Conservation (phyloP, 2,888 invertebrate genomes). For the Lasioglossum oenotherae region DNA sequence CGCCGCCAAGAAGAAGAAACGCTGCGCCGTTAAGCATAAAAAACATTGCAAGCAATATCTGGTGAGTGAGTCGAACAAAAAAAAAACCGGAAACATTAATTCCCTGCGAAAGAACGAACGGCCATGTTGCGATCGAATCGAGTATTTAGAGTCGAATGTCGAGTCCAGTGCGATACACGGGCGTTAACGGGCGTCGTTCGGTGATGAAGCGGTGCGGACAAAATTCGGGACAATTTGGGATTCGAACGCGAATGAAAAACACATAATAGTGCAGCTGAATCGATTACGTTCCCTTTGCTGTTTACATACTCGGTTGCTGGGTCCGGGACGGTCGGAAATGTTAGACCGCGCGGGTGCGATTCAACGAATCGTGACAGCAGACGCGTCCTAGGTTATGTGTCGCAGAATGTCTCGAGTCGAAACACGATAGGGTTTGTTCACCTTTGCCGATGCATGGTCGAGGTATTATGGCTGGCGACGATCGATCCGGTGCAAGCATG, state of each 20-base stretch:
- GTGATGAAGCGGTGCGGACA: background rate
- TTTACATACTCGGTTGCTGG: background rate
- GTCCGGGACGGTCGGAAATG: background rate
- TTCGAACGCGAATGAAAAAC: constrained; percentile 17
- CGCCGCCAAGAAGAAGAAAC: constrained; percentile 78
- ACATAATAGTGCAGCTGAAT: background rate
- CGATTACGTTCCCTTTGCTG: background rate
- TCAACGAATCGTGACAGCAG: background rate
- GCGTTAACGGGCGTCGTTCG: background rate
- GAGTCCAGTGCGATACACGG: constrained; percentile 17
- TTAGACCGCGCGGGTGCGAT: background rate
- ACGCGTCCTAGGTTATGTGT: constrained; percentile 59
- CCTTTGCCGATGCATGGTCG: constrained; percentile 69
- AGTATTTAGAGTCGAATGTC: background rate
- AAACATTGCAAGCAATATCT: constrained; percentile 80
- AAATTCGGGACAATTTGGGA: constrained; percentile 9
- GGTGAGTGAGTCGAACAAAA: constrained; percentile 75
- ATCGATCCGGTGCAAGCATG: constrained; percentile 74
- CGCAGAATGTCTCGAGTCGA: constrained; percentile 48
- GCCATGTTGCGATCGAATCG: constrained; percentile 61
- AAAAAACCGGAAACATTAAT: constrained; percentile 43
- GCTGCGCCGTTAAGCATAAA: constrained; percentile 79
- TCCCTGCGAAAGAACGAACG: constrained; percentile 44
- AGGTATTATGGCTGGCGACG: constrained; percentile 60
- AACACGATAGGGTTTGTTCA: constrained; percentile 71